These are phyloP conservation scores for Lycophotia porphyrea DNA, from an alignment of 2,888 invertebrate genomes.

Conservation along the genomic window DNA sequence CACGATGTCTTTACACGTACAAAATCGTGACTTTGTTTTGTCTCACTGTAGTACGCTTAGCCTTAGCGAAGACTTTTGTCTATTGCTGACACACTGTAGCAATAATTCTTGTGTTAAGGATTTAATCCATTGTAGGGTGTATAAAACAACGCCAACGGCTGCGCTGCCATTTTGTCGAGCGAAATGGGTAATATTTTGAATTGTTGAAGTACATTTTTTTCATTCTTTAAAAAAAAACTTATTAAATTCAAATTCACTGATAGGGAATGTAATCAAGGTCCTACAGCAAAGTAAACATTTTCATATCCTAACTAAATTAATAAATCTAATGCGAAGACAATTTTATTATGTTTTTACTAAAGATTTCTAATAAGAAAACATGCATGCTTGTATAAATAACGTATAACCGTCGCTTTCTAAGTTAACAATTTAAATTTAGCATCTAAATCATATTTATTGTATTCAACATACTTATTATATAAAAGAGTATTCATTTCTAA, in stretches of 20 bases:
- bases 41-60: constrained; percentile 50
- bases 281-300: constrained; percentile 45
- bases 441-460: constrained; percentile 51
- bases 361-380: constrained; percentile 43
- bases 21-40: constrained; percentile 40
- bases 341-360: constrained; percentile 36
- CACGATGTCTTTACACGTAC: constrained; percentile 56
- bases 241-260: constrained; percentile 17
- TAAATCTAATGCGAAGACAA: constrained; percentile 52
- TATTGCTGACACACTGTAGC: constrained; percentile 7
- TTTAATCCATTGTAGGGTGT: constrained; percentile 24
- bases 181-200: not conserved
- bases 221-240: constrained; percentile 2
- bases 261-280: constrained; percentile 51
- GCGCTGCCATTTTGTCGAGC: constrained; percentile 1
- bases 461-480: constrained; percentile 43
- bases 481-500: constrained; percentile 47
- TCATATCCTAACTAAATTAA: constrained; percentile 48
- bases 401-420: constrained; percentile 50
- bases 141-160: constrained; percentile 17
- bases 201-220: not conserved
- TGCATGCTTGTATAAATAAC: constrained; percentile 49
- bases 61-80: constrained; percentile 41
- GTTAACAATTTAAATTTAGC: constrained; percentile 47
- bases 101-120: constrained; percentile 11